Evolutionary conservation across 2,888 invertebrate genomes (phyloP), one percentile per base, ranked within the genome.

Genomic region (Eupithecia centaureata): DNA sequence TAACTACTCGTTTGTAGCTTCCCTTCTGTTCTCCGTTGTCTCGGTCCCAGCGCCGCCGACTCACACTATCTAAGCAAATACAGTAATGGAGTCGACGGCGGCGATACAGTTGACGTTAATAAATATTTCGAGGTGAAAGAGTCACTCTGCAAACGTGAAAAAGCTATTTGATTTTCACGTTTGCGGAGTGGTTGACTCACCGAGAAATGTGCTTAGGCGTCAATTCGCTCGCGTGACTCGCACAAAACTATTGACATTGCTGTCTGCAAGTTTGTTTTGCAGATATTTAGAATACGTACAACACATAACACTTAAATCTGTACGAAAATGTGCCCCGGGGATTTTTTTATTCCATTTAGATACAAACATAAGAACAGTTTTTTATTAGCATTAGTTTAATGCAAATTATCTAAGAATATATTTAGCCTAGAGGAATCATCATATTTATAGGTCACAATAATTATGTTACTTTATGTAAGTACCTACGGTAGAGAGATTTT

Each of bases 41-140:
- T 32, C 8, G 30, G 32, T 32, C 13, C 75, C 70, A 76, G 78
- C 56, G 69, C 52, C 72, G 72, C 70, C 70, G 73, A 68, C 75
- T 74, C 68, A 68, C 79, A 78, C 83, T 85, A 80, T 82, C 80
- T 82, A 77, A 80, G 78, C 81, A 86, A 83, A 86, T 81, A 83
- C 81, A 77, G 83, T 87, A 87, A 87, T 85, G 85, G 85, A 83
- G 75, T 79, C 76, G 77, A 72, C 75, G 75, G 64, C 74, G 67
- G 74, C 73, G 78, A 79, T 77, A 82, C 79, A 79, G 79, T 81
- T 77, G 80, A 76, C 70, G 63, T 62, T 74, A 72, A 76, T 74
- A 72, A 66, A 75, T 76, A 70, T 72, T 73, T 73, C 69, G 63
- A 74, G 67, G 73, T 71, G 62, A 73, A 67, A 70, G 65, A 71